A percentile compares a stretch with the other conserved stretches of the same genome.
Evolutionary conservation across 1,140 invertebrate genomes (phyloP).

Genomic region (Delia radicum): DNA sequence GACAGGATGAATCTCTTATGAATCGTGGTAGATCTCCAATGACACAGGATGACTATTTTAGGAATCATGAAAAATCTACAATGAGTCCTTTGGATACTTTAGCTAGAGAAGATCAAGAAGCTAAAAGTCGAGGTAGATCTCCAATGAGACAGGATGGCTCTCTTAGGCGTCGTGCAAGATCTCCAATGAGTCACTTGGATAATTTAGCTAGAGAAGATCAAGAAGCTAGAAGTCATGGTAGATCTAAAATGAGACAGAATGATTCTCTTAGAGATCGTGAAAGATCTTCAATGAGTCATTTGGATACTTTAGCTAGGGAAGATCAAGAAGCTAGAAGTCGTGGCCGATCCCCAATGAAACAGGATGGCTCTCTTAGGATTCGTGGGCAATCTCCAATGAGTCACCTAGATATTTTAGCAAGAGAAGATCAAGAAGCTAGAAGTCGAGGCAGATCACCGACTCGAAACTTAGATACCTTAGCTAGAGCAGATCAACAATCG

Average conservation of each 20-base stretch:
- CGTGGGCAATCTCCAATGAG: no score
- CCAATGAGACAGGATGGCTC: no score
- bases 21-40: constrained; percentile 27
- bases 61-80: background rate
- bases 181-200: background rate
- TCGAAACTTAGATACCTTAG: no score
- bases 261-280: background rate
- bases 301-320: constrained; percentile 4
- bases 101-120: constrained; percentile 33
- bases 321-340: background rate
- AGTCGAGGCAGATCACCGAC: background rate
- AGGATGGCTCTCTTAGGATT: no score
- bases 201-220: constrained; percentile 32
- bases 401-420: background rate
- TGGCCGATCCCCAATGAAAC: background rate
- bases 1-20: constrained; percentile 38
- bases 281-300: background rate
- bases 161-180: background rate
- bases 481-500: no score
- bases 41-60: background rate
- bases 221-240: constrained; percentile 33
- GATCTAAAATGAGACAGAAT: background rate
- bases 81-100: no score
- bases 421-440: background rate
- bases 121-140: no score